A percentile compares a stretch with the other conserved stretches of the same genome.
These are phyloP conservation scores for Poeciliopsis occidentalis DNA, from an alignment of 2,113 vertebrate species.

Conservation along the genomic window DNA sequence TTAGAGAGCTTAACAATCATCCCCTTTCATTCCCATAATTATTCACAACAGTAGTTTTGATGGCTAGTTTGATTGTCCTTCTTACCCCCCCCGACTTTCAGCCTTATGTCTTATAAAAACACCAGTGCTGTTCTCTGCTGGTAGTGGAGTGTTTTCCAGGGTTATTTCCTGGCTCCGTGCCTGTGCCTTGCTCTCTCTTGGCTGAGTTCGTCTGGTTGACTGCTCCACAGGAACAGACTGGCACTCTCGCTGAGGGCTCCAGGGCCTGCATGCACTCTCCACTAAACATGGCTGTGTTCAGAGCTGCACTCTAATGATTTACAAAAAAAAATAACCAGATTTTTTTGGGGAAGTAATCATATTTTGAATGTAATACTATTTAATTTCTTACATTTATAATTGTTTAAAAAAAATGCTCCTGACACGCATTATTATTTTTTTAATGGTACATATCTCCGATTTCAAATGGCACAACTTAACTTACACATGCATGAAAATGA, in stretches of 20 bases:
- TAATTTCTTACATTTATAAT: background rate
- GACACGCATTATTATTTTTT: conserved; percentile 3
- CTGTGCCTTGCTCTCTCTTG: conserved; percentile 73
- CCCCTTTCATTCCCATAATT: conserved; percentile 30
- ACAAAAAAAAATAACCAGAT: conserved; percentile 19
- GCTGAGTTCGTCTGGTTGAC: conserved; percentile 76
- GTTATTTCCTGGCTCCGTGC: conserved; percentile 74
- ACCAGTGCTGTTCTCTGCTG: conserved; percentile 53
- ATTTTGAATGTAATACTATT: background rate
- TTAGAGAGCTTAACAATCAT: conserved; percentile 26
- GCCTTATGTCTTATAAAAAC: conserved; percentile 54
- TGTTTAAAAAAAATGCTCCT: background rate
- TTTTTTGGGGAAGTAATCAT: background rate
- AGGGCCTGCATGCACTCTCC: conserved; percentile 71
- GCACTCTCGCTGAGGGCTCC: conserved; percentile 79
- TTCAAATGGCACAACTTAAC: conserved; percentile 18
- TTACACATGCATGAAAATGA: conserved; percentile 40
- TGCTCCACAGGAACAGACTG: conserved; percentile 83
- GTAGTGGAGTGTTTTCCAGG: conserved; percentile 70
- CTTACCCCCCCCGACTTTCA: background rate
- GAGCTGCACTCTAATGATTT: conserved; percentile 48
- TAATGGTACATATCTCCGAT: conserved; percentile 18
- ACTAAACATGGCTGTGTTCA: conserved; percentile 71
- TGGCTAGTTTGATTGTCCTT: background rate
- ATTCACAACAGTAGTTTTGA: background rate